phyloP scores from a whole-genome alignment of 2,888 invertebrate species.

The Euzetes globulus region DNA sequence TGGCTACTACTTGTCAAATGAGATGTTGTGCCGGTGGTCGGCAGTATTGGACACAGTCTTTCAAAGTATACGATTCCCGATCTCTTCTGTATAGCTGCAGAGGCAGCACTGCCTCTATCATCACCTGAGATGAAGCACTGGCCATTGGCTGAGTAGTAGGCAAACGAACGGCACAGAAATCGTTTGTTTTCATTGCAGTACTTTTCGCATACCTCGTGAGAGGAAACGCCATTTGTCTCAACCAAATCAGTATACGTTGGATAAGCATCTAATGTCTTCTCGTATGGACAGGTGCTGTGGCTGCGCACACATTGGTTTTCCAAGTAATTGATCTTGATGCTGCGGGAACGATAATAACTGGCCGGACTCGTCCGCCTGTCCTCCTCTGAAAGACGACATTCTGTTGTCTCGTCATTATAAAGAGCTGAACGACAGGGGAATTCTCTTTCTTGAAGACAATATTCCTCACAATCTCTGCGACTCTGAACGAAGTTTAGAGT shows the following conservation, averaged over 20 bases:
- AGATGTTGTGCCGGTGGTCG: conserved; percentile 21
- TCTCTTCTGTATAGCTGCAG: conserved; percentile 38
- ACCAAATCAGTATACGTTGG: conserved; percentile 43
- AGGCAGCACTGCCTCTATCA: conserved; percentile 41
- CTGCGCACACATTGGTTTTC: conserved; percentile 52
- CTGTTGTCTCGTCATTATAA: conserved; percentile 51
- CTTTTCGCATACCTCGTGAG: conserved; percentile 47
- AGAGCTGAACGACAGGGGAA: conserved; percentile 52
- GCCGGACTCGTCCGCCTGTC: conserved; percentile 46
- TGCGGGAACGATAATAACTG: conserved; percentile 39
- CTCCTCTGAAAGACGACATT: conserved; percentile 51
- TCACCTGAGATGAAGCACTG: conserved; percentile 49
- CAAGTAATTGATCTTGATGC: conserved; percentile 50
- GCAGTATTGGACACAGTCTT: conserved; percentile 38
- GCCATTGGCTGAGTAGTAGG: conserved; percentile 48
- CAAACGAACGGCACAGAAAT: conserved; percentile 49
- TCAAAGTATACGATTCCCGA: conserved; percentile 42
- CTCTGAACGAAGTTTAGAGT: conserved; percentile 49
- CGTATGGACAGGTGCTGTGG: conserved; percentile 40
- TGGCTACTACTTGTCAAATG: conserved; percentile 5
- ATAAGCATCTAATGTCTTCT: conserved; percentile 40
- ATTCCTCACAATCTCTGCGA: conserved; percentile 52
- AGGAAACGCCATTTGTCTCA: conserved; percentile 45
- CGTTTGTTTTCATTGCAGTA: conserved; percentile 47
- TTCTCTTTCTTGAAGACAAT: conserved; percentile 49